Percentiles rank a stretch among this genome's conserved stretches.
Conservation (phyloP, 2,797 vertebrate species). For the Ptychadena robeensis region DNA sequence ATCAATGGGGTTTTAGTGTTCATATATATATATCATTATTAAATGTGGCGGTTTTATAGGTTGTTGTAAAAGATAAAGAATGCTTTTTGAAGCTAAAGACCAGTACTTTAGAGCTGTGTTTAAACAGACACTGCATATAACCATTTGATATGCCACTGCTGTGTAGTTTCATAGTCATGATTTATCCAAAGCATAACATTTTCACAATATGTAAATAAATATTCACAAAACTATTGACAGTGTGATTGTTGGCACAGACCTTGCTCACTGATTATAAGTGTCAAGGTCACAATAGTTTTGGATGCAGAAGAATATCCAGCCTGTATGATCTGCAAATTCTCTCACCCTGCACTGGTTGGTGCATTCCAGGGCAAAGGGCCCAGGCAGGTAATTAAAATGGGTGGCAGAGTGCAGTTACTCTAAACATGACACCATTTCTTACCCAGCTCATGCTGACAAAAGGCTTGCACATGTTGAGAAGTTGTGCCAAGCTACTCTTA, state of each 20-base stretch:
- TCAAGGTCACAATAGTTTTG: background rate
- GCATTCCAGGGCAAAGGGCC: too few relatives aligned
- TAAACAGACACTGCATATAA: background rate
- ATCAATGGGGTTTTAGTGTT: background rate
- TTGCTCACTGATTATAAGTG: background rate
- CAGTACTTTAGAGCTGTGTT: background rate
- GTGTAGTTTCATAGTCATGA: background rate
- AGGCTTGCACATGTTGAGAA: too few relatives aligned
- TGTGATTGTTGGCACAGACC: background rate
- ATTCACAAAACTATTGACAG: background rate
- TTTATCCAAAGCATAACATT: background rate
- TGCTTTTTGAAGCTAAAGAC: background rate
- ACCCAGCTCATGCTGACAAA: too few relatives aligned
- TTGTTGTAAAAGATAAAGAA: background rate
- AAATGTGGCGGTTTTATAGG: background rate
- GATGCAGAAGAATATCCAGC: background rate
- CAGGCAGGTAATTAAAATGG: too few relatives aligned
- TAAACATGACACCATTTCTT: too few relatives aligned
- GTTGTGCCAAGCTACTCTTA: too few relatives aligned
- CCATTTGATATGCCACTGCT: background rate
- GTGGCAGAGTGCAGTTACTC: too few relatives aligned
- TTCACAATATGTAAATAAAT: background rate
- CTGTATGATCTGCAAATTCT: too few relatives aligned
- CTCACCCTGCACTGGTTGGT: background rate
- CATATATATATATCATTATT: background rate